These are phyloP conservation scores for Beris chalybata DNA, from an alignment of 2,888 invertebrate species.

Conservation along the genomic window DNA sequence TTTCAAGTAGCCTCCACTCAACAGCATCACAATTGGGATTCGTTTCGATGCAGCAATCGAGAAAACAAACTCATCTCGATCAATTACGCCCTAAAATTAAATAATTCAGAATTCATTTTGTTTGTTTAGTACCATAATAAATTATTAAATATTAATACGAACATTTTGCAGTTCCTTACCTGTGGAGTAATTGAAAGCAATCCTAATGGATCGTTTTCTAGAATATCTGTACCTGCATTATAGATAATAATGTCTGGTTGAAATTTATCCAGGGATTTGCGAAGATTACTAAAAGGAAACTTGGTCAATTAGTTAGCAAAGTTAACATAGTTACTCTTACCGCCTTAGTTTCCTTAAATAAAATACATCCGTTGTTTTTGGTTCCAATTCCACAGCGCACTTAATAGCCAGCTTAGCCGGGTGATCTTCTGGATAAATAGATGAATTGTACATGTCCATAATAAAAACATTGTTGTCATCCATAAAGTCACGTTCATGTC, in stretches of 20 bases:
- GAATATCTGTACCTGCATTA: constrained; percentile 89
- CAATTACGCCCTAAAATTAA: constrained; percentile 73
- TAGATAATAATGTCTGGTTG: constrained; percentile 81
- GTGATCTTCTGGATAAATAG: constrained; percentile 79
- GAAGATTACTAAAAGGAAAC: constrained; percentile 63
- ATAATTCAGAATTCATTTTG: background rate
- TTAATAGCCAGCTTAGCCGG: constrained; percentile 73
- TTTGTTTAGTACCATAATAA: background rate
- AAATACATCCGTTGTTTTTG: constrained; percentile 66
- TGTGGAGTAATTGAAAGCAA: constrained; percentile 68
- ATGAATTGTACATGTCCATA: constrained; percentile 81
- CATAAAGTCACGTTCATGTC: constrained; percentile 80
- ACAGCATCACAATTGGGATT: constrained; percentile 83
- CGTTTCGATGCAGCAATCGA: constrained; percentile 63
- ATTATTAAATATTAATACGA: too few relatives aligned
- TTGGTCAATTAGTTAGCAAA: constrained; percentile 1
- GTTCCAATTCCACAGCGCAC: constrained; percentile 67
- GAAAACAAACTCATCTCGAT: constrained; percentile 83
- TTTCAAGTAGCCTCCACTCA: constrained; percentile 83
- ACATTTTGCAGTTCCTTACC: constrained; percentile 54
- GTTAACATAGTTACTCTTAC: constrained; percentile 55
- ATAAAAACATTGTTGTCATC: constrained; percentile 75
- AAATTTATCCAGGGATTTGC: constrained; percentile 69
- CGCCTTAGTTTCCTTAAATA: constrained; percentile 69
- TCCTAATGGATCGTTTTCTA: constrained; percentile 78